phyloP scores from a whole-genome alignment of 2,797 vertebrate genomes.

The Myotis findleyi region DNA sequence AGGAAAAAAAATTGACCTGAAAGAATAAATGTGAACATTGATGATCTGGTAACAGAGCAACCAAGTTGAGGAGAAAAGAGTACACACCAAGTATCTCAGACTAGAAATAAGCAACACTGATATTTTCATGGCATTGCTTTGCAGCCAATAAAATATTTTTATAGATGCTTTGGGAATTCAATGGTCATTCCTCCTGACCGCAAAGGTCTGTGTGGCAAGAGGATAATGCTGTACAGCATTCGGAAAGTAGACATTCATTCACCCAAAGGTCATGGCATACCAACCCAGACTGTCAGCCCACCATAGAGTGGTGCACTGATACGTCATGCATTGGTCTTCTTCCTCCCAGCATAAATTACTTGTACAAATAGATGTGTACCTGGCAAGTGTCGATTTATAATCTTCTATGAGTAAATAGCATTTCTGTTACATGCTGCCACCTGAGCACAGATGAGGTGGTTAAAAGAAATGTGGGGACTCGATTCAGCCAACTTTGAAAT shows the following conservation, averaged over 20 bases:
- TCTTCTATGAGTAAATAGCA: neutral
- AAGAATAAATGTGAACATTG: neutral
- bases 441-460: neutral
- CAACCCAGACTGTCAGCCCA: neutral
- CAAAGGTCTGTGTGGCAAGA: neutral
- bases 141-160: neutral
- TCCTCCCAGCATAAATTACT: neutral
- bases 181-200: neutral
- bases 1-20: neutral
- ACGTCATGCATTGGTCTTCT: neutral
- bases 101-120: neutral
- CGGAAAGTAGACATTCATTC: neutral
- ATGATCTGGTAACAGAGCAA: neutral
- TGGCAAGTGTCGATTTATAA: neutral
- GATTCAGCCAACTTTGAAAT: neutral
- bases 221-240: neutral
- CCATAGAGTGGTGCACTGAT: fast-evolving
- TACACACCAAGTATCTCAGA: neutral
- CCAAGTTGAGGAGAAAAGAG: neutral
- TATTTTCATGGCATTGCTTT: neutral
- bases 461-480: neutral
- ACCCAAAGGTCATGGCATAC: neutral
- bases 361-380: neutral
- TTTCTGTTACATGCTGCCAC: neutral
- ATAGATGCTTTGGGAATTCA: neutral